These are phyloP conservation scores for Promerops cafer DNA, from an alignment of 2,113 vertebrate species.

Conservation along the genomic window DNA sequence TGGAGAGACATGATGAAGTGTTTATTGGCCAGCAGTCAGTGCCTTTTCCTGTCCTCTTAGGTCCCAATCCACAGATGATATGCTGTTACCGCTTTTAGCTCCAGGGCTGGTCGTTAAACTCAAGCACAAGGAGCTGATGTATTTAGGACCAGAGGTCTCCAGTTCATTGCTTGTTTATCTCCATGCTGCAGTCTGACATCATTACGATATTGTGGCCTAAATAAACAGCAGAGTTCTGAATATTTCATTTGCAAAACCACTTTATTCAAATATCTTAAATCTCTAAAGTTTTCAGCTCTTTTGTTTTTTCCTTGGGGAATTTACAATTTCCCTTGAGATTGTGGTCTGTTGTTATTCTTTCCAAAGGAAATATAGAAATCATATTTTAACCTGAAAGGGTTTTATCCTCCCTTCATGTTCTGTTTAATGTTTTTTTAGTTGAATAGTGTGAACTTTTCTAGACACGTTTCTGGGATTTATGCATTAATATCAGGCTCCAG, in stretches of 20 bases:
- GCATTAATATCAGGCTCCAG: conserved; percentile 52
- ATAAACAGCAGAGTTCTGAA: not conserved
- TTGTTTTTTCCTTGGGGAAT: not conserved
- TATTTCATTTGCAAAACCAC: not conserved
- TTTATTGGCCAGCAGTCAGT: conserved; percentile 39
- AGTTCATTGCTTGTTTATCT: conserved; percentile 31
- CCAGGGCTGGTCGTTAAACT: conserved; percentile 35
- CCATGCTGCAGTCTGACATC: not conserved
- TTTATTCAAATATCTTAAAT: not conserved
- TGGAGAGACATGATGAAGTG: conserved; percentile 45
- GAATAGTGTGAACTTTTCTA: conserved; percentile 45
- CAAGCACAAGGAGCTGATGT: conserved; percentile 16
- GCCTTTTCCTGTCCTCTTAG: conserved; percentile 23
- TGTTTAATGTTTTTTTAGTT: conserved; percentile 38
- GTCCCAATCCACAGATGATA: conserved; percentile 30
- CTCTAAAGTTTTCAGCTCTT: not conserved
- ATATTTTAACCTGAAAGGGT: conserved; percentile 9
- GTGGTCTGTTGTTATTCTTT: not conserved
- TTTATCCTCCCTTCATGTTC: conserved; percentile 28
- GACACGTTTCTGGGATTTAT: conserved; percentile 56
- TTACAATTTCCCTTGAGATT: not conserved
- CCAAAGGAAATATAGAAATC: conserved; percentile 7
- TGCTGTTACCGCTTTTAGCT: conserved; percentile 31
- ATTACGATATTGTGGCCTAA: not conserved
- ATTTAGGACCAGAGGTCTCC: conserved; percentile 37